Conservation (phyloP, 2,888 invertebrate genomes). For the Plagiodera versicolora region DNA sequence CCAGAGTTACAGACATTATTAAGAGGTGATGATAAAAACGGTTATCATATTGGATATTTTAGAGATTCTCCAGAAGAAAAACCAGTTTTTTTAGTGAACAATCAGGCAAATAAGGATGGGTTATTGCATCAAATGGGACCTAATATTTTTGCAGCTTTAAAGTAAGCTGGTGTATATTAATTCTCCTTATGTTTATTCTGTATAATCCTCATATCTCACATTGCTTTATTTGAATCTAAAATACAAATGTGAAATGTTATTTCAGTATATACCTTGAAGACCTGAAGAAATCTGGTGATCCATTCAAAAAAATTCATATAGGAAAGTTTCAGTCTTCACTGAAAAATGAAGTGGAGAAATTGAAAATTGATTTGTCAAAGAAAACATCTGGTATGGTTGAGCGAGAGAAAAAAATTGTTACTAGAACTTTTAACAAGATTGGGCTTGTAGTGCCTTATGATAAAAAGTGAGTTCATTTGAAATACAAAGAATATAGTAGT, state of each 20-base stretch:
- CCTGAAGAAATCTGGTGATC: conserved; percentile 58
- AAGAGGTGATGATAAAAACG: conserved; percentile 67
- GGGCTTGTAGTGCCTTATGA: conserved; percentile 86
- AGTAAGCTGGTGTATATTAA: too few species aligned
- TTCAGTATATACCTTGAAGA: conserved; percentile 61
- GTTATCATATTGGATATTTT: conserved; percentile 88
- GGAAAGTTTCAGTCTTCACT: conserved; percentile 64
- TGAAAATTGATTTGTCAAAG: conserved; percentile 62
- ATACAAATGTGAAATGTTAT: conserved; percentile 5
- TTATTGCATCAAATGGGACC: conserved; percentile 72
- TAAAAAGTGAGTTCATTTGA: conserved; percentile 58
- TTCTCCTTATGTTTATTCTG: neutral
- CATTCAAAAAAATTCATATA: conserved; percentile 66
- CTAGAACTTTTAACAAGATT: conserved; percentile 76
- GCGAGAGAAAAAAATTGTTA: conserved; percentile 64
- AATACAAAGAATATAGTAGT: neutral
- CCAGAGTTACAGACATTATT: conserved; percentile 90
- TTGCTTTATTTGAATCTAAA: too few species aligned
- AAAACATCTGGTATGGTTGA: conserved; percentile 63
- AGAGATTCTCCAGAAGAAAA: conserved; percentile 76
- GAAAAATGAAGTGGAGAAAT: conserved; percentile 63
- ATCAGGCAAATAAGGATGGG: conserved; percentile 69
- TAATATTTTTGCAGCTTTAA: conserved; percentile 78
- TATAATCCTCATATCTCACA: too few species aligned
- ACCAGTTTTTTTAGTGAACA: conserved; percentile 78